Evolutionary conservation across 2,888 invertebrate species (phyloP).

Genomic region (Eledone cirrhosa): DNA sequence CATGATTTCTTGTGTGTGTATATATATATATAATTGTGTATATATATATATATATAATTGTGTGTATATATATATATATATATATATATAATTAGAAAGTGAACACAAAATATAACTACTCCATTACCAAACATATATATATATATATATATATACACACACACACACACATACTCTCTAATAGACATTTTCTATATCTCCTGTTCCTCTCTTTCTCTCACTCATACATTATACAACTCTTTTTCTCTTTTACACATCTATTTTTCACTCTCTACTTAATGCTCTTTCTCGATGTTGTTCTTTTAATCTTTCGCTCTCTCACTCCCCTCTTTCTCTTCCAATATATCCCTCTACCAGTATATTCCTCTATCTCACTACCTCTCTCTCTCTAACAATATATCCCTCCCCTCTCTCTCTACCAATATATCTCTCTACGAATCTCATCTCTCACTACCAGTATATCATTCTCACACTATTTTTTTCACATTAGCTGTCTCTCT

Average conservation of each 20-base stretch:
- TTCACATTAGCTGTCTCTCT: background rate
- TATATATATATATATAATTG: no score
- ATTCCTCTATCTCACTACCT: background rate
- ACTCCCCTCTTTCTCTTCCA: background rate
- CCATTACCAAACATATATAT: no score
- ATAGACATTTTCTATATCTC: no score
- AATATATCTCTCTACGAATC: background rate
- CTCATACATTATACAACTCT: no score
- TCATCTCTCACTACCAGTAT: background rate
- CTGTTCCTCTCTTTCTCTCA: background rate
- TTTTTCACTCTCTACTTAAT: background rate
- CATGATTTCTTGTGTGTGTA: no score
- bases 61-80: no score
- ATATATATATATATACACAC: no score
- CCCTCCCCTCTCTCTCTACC: background rate
- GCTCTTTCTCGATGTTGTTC: background rate
- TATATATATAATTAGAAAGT: no score
- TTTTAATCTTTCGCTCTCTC: background rate
- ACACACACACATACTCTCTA: no score
- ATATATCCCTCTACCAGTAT: background rate
- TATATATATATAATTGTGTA: no score
- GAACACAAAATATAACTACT: no score
- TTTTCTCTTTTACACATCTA: background rate
- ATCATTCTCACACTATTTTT: background rate
- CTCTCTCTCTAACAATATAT: background rate